phyloP scores from a whole-genome alignment of 1,140 invertebrate genomes.

The Drosophila auraria region DNA sequence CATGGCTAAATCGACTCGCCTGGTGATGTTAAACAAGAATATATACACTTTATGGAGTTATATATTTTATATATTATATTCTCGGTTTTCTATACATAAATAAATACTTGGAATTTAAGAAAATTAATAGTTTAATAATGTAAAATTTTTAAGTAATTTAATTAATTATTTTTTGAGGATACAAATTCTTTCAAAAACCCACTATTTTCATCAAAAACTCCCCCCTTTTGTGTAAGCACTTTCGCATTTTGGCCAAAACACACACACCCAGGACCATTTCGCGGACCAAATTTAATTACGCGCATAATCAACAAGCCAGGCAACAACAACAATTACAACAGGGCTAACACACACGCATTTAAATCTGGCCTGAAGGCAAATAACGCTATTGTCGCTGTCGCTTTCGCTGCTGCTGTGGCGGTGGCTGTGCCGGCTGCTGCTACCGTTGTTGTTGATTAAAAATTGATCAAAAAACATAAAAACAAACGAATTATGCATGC shows the following conservation, averaged over 20 bases:
- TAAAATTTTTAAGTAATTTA: too few species aligned
- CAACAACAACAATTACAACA: slow-evolving; percentile 37
- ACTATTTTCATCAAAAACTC: not conserved
- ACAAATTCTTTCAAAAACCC: too few species aligned
- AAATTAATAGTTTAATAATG: too few species aligned
- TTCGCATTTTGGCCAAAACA: slow-evolving; percentile 47
- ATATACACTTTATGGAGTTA: too few species aligned
- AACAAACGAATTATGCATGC: slow-evolving; percentile 75
- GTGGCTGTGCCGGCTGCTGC: not conserved
- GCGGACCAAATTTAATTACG: slow-evolving; percentile 72
- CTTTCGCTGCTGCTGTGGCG: not conserved
- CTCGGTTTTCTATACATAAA: too few species aligned
- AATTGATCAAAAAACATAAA: slow-evolving; percentile 81
- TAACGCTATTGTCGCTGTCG: slow-evolving; percentile 22
- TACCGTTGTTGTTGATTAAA: slow-evolving; percentile 69
- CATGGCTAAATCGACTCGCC: too few species aligned
- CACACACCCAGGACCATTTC: slow-evolving; percentile 37
- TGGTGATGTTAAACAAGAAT: too few species aligned
- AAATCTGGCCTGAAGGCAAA: slow-evolving; percentile 38
- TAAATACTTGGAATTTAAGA: too few species aligned
- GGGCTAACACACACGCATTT: slow-evolving; percentile 13
- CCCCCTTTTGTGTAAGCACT: slow-evolving; percentile 7
- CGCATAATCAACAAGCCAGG: slow-evolving; percentile 58
- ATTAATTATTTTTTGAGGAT: too few species aligned
- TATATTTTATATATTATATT: too few species aligned